Evolutionary conservation across 2,888 invertebrate species (phyloP).

Genomic region (Latheticus oryzae): DNA sequence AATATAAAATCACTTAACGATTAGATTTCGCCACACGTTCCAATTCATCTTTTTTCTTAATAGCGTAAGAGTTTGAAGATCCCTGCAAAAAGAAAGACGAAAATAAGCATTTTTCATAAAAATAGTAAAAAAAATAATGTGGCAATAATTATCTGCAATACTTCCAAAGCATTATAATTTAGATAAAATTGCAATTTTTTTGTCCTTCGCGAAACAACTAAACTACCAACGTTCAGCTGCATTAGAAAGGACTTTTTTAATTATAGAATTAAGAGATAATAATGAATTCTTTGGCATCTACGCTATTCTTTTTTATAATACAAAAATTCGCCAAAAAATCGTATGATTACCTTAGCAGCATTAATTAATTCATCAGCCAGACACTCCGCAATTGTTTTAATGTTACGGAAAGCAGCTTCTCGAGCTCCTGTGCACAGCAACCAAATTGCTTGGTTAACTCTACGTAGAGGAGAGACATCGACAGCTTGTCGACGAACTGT

Average conservation of each 20-base stretch:
- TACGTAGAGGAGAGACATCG: slow-evolving; percentile 96
- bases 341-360: slow-evolving; percentile 86
- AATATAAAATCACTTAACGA: slow-evolving; percentile 79
- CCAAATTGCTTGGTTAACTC: slow-evolving; percentile 99
- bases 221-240: slow-evolving; percentile 50
- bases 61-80: slow-evolving; percentile 99
- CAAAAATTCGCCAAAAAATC: slow-evolving; percentile 8
- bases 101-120: slow-evolving; percentile 5
- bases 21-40: slow-evolving; percentile 99
- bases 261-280: slow-evolving; percentile 7
- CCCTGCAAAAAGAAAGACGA: slow-evolving; percentile 70
- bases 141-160: no score
- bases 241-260: slow-evolving; percentile 61
- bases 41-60: slow-evolving; percentile 99
- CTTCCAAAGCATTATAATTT: no score
- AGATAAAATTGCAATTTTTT: slow-evolving; percentile 48
- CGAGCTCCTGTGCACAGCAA: slow-evolving; percentile 98
- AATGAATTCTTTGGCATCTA: slow-evolving; percentile 8
- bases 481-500: slow-evolving; percentile 99
- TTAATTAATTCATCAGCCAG: slow-evolving; percentile 99
- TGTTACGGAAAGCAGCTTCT: slow-evolving; percentile 99
- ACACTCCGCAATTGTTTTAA: slow-evolving; percentile 99
- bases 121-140: no score
- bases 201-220: slow-evolving; percentile 61
- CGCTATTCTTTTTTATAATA: no score